Evolutionary conservation across 2,888 invertebrate genomes (phyloP).

Genomic region (Melinaea marsaeus): DNA sequence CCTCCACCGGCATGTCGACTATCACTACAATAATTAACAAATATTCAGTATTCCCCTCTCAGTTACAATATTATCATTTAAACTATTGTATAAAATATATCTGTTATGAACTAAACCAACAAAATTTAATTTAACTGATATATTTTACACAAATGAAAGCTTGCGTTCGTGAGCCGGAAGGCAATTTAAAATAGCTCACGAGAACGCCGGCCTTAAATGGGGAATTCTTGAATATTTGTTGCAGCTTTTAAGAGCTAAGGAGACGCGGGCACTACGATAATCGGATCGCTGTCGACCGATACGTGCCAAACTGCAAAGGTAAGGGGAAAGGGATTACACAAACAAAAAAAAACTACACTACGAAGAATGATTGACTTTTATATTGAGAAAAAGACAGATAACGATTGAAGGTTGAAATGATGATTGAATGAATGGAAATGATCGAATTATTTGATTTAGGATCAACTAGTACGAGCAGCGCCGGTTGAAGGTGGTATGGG

Average conservation of each 20-base stretch:
- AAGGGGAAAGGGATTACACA: constrained; percentile 47
- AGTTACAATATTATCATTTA: constrained; percentile 48
- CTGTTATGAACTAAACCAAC: constrained; percentile 30
- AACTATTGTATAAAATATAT: constrained; percentile 23
- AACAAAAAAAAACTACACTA: background rate
- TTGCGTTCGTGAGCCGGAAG: constrained; percentile 39
- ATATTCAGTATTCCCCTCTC: constrained; percentile 74
- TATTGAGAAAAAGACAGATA: background rate
- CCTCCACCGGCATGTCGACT: constrained; percentile 58
- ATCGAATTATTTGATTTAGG: constrained; percentile 74
- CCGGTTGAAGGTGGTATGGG: constrained; percentile 97
- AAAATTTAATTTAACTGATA: too few relatives aligned
- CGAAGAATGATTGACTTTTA: background rate
- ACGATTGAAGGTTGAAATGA: background rate
- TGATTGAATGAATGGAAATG: constrained; percentile 3
- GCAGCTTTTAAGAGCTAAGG: constrained; percentile 72
- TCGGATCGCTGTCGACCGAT: constrained; percentile 52
- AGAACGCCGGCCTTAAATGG: constrained; percentile 62
- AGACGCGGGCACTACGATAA: constrained; percentile 56
- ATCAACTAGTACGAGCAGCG: constrained; percentile 92
- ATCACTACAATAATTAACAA: constrained; percentile 57
- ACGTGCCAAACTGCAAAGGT: constrained; percentile 58
- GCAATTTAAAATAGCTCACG: constrained; percentile 38
- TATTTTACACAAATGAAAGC: too few relatives aligned
- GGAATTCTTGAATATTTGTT: constrained; percentile 77